phyloP scores from a whole-genome alignment of 1,140 invertebrate genomes.

The Formica selysi region DNA sequence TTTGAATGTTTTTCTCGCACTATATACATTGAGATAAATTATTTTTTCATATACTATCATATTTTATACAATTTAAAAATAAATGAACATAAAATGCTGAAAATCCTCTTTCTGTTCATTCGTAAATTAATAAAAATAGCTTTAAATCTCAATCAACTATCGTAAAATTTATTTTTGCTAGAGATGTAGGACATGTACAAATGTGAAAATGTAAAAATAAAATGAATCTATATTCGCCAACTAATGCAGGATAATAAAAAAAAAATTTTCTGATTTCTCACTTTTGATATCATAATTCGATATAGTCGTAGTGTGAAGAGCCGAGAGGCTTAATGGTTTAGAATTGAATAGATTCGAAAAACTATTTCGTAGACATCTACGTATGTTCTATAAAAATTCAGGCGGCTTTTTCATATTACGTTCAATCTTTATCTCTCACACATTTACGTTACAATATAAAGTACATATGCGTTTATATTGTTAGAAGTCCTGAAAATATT shows the following conservation, averaged over 20 bases:
- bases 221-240: neutral
- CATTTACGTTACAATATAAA: conserved; percentile 21
- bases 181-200: neutral
- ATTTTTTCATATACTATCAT: neutral
- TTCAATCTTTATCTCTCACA: conserved; percentile 29
- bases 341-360: neutral
- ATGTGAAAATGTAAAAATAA: neutral
- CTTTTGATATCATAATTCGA: neutral
- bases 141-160: neutral
- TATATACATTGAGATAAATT: conserved; percentile 6
- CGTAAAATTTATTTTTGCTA: neutral
- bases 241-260: neutral
- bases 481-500: neutral
- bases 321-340: neutral
- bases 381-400: neutral
- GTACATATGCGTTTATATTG: conserved; percentile 6
- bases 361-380: neutral
- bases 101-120: neutral
- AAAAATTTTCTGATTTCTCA: neutral
- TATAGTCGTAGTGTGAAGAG: neutral
- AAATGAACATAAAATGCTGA: neutral
- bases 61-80: neutral
- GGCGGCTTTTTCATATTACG: neutral
- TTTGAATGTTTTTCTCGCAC: neutral
- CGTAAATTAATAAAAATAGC: neutral